phyloP scores from a whole-genome alignment of 2,888 invertebrate genomes.

The Resseliella maxima region DNA sequence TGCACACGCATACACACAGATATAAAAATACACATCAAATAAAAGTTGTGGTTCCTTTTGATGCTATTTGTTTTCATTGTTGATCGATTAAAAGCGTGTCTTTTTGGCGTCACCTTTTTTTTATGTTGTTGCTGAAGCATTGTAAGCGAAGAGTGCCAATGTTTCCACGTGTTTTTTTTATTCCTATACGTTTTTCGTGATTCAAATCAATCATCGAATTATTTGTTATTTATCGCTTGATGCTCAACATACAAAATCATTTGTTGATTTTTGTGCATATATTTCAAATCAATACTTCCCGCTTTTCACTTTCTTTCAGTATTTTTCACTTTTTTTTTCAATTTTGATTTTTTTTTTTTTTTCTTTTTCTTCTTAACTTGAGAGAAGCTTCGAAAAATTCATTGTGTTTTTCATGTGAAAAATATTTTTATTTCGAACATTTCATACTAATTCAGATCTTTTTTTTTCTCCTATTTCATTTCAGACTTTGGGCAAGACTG shows the following conservation, averaged over 20 bases:
- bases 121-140: neutral
- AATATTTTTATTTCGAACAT: neutral
- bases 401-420: neutral
- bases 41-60: neutral
- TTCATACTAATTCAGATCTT: neutral
- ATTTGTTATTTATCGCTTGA: neutral
- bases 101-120: neutral
- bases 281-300: no score
- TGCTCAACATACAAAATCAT: no score
- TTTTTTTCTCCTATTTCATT: slow-evolving; percentile 59
- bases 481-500: slow-evolving; percentile 64
- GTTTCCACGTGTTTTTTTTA: slow-evolving; percentile 15
- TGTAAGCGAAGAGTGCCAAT: neutral
- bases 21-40: neutral
- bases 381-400: no score
- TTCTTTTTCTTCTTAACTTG: no score
- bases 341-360: no score
- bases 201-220: neutral
- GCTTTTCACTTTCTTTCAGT: no score
- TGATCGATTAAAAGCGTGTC: slow-evolving; percentile 44
- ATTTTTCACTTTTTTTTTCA: no score
- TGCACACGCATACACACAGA: neutral
- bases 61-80: slow-evolving; percentile 24
- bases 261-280: no score
- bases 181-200: neutral